phyloP scores from a whole-genome alignment of 53 echinoderm and acorn worm genomes.

The Apostichopus leukothele region DNA sequence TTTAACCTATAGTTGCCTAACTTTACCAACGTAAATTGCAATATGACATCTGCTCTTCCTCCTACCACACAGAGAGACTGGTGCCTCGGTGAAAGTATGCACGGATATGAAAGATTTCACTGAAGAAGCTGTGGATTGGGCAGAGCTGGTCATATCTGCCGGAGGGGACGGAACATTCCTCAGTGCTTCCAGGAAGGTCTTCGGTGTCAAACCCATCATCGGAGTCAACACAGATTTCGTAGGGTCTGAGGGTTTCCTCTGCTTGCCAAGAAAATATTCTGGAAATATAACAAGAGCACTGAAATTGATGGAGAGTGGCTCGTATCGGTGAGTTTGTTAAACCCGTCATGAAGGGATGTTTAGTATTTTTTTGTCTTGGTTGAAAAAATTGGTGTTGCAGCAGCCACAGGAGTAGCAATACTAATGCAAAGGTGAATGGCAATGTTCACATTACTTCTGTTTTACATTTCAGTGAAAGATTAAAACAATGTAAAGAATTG shows the following conservation, averaged over 20 bases:
- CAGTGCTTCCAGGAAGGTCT: conserved; percentile 76
- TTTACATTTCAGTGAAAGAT: too few relatives aligned
- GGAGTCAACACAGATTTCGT: conserved; percentile 89
- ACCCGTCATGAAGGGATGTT: neutral
- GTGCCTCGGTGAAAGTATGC: conserved; percentile 1
- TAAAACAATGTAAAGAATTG: too few relatives aligned
- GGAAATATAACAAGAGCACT: conserved; percentile 63
- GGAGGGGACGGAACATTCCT: conserved; percentile 98
- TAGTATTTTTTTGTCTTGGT: neutral
- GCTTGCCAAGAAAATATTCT: conserved; percentile 75
- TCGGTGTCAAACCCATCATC: conserved; percentile 80
- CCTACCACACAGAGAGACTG: neutral
- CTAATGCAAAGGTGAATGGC: too few relatives aligned
- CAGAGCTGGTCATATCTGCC: conserved; percentile 76
- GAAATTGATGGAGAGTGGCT: conserved; percentile 64
- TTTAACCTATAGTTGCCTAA: too few relatives aligned
- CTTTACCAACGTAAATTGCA: too few relatives aligned
- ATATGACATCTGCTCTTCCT: neutral
- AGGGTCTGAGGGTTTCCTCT: conserved; percentile 85
- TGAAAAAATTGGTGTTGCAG: neutral
- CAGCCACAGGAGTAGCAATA: too few relatives aligned
- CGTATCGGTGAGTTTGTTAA: conserved; percentile 67
- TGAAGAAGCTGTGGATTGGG: conserved; percentile 67
- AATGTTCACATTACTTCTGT: too few relatives aligned
- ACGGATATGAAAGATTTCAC: neutral